Evolutionary conservation across 2,797 vertebrate species (phyloP).

Genomic region (Spondyliosoma cantharus): DNA sequence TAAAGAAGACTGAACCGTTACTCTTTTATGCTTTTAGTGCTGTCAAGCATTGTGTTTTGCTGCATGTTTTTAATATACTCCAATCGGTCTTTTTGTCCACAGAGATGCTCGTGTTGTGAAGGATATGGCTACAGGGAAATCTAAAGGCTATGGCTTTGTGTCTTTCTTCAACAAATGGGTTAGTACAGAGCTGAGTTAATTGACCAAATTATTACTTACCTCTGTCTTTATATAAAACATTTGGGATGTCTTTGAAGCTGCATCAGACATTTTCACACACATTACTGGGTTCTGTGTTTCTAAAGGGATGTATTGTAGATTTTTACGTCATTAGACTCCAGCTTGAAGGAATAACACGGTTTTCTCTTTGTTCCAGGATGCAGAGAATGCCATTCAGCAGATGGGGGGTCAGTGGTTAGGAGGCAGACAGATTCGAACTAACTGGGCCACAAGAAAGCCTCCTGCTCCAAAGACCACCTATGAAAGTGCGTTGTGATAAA

Average conservation of each 20-base stretch:
- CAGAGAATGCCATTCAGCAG: slow-evolving; percentile 98
- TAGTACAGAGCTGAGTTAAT: slow-evolving; percentile 50
- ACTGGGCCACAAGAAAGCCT: slow-evolving; percentile 99
- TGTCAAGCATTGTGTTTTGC: background rate
- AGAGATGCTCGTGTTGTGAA: slow-evolving; percentile 99
- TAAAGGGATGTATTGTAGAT: background rate
- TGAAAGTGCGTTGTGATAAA: slow-evolving; percentile 86
- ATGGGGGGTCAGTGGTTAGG: slow-evolving; percentile 99
- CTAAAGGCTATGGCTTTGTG: slow-evolving; percentile 98
- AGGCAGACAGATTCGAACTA: slow-evolving; percentile 97
- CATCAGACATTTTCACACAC: background rate
- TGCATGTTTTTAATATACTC: slow-evolving; percentile 12
- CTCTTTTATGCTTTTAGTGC: background rate
- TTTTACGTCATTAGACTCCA: background rate
- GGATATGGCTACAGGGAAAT: slow-evolving; percentile 98
- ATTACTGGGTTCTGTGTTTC: background rate
- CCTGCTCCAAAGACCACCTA: slow-evolving; percentile 95
- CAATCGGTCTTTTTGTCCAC: slow-evolving; percentile 71
- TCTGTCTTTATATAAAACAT: background rate
- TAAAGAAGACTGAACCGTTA: background rate
- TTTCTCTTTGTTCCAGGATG: slow-evolving; percentile 85
- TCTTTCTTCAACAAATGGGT: slow-evolving; percentile 99
- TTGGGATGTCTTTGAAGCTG: background rate
- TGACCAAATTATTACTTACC: background rate
- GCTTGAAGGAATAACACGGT: slow-evolving; percentile 17